These are phyloP conservation scores for Leptinotarsa tumamoca DNA, from an alignment of 2,888 invertebrate species.

Conservation along the genomic window DNA sequence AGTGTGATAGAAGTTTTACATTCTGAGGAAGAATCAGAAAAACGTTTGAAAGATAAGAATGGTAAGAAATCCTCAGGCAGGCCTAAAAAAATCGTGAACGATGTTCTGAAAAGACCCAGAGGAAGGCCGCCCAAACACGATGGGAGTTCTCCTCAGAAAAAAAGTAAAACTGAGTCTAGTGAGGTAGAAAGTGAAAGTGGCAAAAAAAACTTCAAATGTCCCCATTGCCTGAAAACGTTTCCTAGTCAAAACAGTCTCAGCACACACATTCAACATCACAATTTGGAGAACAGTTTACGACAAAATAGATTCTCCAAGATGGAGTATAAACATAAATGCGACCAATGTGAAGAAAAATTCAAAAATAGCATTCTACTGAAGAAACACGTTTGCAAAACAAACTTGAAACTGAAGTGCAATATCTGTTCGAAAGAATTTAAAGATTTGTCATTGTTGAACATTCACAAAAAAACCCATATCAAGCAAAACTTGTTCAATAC, in stretches of 20 bases:
- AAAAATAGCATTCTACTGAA: slow-evolving; percentile 59
- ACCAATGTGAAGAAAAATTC: slow-evolving; percentile 57
- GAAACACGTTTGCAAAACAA: slow-evolving; percentile 53
- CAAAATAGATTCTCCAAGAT: slow-evolving; percentile 39
- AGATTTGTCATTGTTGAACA: slow-evolving; percentile 50
- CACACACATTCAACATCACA: slow-evolving; percentile 63
- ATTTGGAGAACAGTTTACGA: slow-evolving; percentile 53
- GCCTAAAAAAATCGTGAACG: slow-evolving; percentile 29
- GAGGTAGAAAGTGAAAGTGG: slow-evolving; percentile 38
- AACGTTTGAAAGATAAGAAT: background rate
- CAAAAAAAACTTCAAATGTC: slow-evolving; percentile 57
- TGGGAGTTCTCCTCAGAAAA: slow-evolving; percentile 48
- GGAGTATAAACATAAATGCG: slow-evolving; percentile 59
- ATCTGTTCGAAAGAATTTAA: slow-evolving; percentile 58
- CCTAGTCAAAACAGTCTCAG: slow-evolving; percentile 62
- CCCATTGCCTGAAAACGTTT: slow-evolving; percentile 62
- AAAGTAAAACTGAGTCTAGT: slow-evolving; percentile 45
- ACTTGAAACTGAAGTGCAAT: slow-evolving; percentile 50
- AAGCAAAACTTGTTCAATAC: slow-evolving; percentile 57
- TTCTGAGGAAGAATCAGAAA: slow-evolving; percentile 50
- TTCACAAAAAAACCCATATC: slow-evolving; percentile 59
- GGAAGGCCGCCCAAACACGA: slow-evolving; percentile 53
- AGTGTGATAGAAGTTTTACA: slow-evolving; percentile 54
- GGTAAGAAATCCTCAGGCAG: slow-evolving; percentile 32
- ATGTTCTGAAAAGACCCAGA: slow-evolving; percentile 46